Evolutionary conservation across 2,888 invertebrate species (phyloP).

Genomic region (Heteropelma amictum): DNA sequence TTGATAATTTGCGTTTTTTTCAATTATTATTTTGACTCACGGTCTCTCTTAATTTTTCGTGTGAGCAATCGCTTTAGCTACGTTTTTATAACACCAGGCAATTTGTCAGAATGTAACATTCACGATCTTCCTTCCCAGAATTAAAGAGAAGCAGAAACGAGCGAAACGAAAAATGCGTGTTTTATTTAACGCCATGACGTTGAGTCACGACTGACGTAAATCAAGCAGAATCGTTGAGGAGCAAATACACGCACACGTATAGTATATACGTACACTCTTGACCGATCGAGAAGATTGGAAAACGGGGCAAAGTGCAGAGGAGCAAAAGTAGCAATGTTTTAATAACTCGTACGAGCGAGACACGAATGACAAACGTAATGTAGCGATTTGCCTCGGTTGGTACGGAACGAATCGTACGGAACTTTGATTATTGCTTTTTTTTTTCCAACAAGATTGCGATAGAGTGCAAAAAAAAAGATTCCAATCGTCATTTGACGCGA

Average conservation of each 20-base stretch:
- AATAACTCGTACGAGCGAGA: conserved; percentile 34
- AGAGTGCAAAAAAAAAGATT: too few relatives aligned
- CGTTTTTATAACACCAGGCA: background rate
- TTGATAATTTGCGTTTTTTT: too few relatives aligned
- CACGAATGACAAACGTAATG: too few relatives aligned
- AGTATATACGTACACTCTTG: conserved; percentile 32
- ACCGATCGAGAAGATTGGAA: conserved; percentile 45
- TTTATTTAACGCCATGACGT: conserved; percentile 51
- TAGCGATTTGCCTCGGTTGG: too few relatives aligned
- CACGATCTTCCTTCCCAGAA: conserved; percentile 37
- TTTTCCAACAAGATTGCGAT: too few relatives aligned
- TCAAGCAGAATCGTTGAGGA: conserved; percentile 7
- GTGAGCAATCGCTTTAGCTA: background rate
- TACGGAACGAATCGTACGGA: too few relatives aligned
- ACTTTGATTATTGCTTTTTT: too few relatives aligned
- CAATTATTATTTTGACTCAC: background rate
- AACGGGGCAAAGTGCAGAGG: conserved; percentile 49
- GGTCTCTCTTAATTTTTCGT: background rate
- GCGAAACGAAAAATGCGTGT: background rate
- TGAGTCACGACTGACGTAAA: conserved; percentile 59
- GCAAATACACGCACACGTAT: too few relatives aligned
- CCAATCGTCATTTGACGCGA: too few relatives aligned
- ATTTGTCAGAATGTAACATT: conserved; percentile 31
- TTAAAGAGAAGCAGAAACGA: conserved; percentile 18
- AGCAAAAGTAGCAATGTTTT: conserved; percentile 44